Evolutionary conservation across 2,797 vertebrate genomes (phyloP).

Genomic region (Hypotaenidia philippensis): DNA sequence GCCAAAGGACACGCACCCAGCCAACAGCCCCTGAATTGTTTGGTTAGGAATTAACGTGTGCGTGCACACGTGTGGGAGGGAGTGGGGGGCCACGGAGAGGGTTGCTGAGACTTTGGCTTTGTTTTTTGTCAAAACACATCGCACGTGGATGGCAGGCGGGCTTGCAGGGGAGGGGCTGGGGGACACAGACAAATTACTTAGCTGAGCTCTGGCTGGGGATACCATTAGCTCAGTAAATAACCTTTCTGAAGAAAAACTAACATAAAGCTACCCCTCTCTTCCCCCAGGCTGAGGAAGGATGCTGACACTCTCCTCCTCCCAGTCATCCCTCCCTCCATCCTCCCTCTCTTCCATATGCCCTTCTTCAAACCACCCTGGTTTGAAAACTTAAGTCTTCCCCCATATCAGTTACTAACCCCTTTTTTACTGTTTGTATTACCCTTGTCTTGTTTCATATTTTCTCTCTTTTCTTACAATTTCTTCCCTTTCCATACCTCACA

Average conservation of each 20-base stretch:
- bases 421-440: background rate
- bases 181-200: background rate
- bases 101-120: background rate
- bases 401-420: background rate
- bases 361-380: background rate
- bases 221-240: background rate
- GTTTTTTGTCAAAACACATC: slow-evolving; percentile 69
- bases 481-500: background rate
- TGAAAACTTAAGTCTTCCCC: background rate
- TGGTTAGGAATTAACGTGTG: slow-evolving; percentile 44
- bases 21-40: slow-evolving; percentile 48
- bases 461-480: background rate
- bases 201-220: background rate
- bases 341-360: fast-evolving
- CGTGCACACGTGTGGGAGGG: slow-evolving; percentile 11
- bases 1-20: slow-evolving; percentile 48
- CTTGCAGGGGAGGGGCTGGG: background rate
- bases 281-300: background rate
- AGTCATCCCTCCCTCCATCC: background rate
- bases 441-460: background rate
- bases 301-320: background rate
- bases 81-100: background rate
- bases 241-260: background rate
- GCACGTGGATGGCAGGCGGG: slow-evolving; percentile 18
- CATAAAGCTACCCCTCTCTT: background rate